Evolutionary conservation across 2,888 invertebrate species (phyloP).

Genomic region (Cactoblastis cactorum): DNA sequence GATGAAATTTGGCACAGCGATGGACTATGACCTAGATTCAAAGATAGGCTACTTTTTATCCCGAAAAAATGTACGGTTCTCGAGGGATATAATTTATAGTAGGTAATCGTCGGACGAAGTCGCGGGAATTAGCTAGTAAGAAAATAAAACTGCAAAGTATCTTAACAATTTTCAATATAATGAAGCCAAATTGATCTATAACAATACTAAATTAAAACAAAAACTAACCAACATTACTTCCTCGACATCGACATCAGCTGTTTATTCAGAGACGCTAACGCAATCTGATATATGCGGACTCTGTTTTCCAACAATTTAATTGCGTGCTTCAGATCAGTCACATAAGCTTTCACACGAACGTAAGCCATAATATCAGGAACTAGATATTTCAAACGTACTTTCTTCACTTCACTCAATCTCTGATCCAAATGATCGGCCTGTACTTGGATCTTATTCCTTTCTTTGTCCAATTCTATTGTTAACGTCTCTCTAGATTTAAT

Average conservation of each 20-base stretch:
- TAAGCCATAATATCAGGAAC: conserved; percentile 81
- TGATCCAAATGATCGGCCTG: conserved; percentile 58
- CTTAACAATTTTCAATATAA: neutral
- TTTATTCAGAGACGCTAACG: conserved; percentile 50
- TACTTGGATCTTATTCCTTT: conserved; percentile 46
- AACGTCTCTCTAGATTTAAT: conserved; percentile 58
- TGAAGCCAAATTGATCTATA: neutral
- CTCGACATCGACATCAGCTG: conserved; percentile 38
- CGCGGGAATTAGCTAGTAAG: no score
- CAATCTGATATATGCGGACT: conserved; percentile 55
- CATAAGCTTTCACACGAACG: conserved; percentile 70
- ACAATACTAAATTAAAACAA: neutral
- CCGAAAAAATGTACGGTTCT: no score
- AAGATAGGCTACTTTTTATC: no score
- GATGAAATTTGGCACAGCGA: no score
- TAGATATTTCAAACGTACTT: conserved; percentile 59
- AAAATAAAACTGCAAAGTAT: neutral
- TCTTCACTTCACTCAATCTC: conserved; percentile 55
- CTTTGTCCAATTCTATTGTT: conserved; percentile 59
- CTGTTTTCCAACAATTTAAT: conserved; percentile 58
- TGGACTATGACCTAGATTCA: no score
- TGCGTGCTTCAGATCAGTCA: conserved; percentile 61
- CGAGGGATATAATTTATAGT: no score
- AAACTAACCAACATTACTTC: neutral
- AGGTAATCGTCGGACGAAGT: no score